A percentile compares a stretch with the other conserved stretches of the same genome.
These are phyloP conservation scores for Trachops cirrhosus DNA, from an alignment of 2,797 vertebrate genomes.

Conservation along the genomic window DNA sequence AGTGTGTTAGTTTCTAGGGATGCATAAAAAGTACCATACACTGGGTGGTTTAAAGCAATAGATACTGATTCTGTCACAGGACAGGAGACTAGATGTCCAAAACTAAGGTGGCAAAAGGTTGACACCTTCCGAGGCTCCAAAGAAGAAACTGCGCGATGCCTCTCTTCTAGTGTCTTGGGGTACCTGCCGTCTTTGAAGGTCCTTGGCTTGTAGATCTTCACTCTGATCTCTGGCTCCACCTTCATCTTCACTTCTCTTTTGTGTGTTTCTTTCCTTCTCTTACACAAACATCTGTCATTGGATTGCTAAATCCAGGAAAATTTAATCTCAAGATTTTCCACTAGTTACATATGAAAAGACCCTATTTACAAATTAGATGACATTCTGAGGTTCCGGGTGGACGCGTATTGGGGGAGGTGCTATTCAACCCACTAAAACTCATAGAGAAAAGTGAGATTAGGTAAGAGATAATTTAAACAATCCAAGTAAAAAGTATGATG, in stretches of 20 bases:
- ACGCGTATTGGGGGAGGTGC: not conserved
- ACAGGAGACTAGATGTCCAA: not conserved
- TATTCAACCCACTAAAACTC: not conserved
- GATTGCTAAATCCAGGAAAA: not conserved
- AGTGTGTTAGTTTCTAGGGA: not conserved
- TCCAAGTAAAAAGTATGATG: not conserved
- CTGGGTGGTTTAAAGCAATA: not conserved
- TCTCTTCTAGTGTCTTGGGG: fast-evolving
- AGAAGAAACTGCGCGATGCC: fast-evolving
- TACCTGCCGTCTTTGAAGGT: not conserved
- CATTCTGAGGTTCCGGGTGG: not conserved
- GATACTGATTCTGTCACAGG: not conserved
- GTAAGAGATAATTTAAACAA: not conserved
- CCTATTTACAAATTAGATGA: not conserved
- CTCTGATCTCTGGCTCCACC: not conserved
- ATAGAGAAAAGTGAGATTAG: not conserved
- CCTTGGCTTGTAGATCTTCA: not conserved
- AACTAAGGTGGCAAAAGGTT: not conserved
- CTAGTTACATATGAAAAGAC: not conserved
- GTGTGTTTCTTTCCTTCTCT: not conserved
- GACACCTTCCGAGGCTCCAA: not conserved
- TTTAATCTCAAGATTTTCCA: not conserved
- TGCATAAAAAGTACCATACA: not conserved
- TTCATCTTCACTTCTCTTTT: not conserved
- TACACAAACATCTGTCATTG: not conserved